Evolutionary conservation across 2,113 vertebrate genomes (phyloP), one percentile per base, ranked within the genome.

Genomic region (Syngnathus typhle): DNA sequence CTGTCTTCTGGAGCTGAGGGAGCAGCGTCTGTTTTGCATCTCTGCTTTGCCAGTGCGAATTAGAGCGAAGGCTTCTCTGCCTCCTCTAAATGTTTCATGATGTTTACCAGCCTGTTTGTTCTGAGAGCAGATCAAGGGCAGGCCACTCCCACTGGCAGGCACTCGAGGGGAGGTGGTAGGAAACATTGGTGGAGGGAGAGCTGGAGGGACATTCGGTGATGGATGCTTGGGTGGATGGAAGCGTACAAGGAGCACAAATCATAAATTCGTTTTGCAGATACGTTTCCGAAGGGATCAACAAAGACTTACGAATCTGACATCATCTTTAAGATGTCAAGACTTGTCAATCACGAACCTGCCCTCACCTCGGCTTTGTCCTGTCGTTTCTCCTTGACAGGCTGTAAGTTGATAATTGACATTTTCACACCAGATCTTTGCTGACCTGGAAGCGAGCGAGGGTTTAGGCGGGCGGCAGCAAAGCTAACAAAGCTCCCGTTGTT

Each of bases 81-180:
- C 84, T 86, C 75, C 80, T 78, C 79, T 91, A 89, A 90, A 91
- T 91, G 89, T 92, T 91, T 91, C 84, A 92, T 91, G 90, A 91
- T 92, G 89, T 92, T 92, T 91, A 91, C 87, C 87, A 88, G 83
- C 72, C 83, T 90, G 84, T 87, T 88, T 89, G 89, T 89, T 89
- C 85, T 76, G 77, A 88, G 85, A 85, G 84, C 79, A 90, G 85
- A 92, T 92, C 89, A 89, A 90, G 84, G 80, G 77, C 69, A 41
- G 78, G 73, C 71, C 78, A 79, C 80, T 84, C 86, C 88, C 84
- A 82, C 74, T 38, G 71, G 82, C 70, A 77, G 75, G 75, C 75
- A 68, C 68, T 74, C 60, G 65, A 63, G 69, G 71, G 61, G 58
- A n/a, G 37, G 27, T 0, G 27, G 27, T 61, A 51, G 39, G 62